Base-by-base conservation (phyloP, 2,797 vertebrate species). In the Muscicapa comitata region DNA sequence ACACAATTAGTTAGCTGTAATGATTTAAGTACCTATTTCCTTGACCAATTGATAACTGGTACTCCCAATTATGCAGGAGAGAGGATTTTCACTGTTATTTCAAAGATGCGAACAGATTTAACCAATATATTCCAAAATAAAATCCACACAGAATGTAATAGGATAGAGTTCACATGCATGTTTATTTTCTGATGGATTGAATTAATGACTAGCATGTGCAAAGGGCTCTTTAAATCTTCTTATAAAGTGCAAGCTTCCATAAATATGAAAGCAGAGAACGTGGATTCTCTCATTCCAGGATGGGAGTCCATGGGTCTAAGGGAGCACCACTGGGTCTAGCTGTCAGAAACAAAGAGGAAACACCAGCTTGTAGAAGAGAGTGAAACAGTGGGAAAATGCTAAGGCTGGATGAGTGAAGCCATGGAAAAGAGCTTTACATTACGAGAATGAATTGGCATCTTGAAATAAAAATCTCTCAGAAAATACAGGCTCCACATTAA, bases 261-360 rank as follows among this genome's bases (percentile, higher is more conserved):
- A 47, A 43, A 2, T 33, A 17, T 8, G 12, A 61, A 88, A 66
- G 17, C 31, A 51, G 40, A 67, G 29, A 40, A 53, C 0, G 0
- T 26, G 29, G 2, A 23, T 59, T 67, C 13, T 63, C 7, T n/a
- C 17, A 55, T 24, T 68, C 26, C 28, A 70, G 33, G 3, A 19
- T 70, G 5, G 12, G 29, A 66, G 25, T 33, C 59, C 3, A 47
- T 20, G 25, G 26, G 11, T 76, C 51, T 13, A 38, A 38, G 38
- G 38, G 38, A 38, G 13, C 33, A 45, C 6, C 33, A 48, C 11
- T 29, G 18, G 53, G 45, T 82, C 13, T 9, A 47, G 8, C 26
- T 48, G 29, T 55, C 50, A 71, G 57, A 80, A 86, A 6, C 6
- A 50, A 75, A 78, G 73, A 85, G 35, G 38, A 82, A 87, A 70